phyloP scores from a whole-genome alignment of 2,888 invertebrate genomes.

The Bhutanitis thaidina region DNA sequence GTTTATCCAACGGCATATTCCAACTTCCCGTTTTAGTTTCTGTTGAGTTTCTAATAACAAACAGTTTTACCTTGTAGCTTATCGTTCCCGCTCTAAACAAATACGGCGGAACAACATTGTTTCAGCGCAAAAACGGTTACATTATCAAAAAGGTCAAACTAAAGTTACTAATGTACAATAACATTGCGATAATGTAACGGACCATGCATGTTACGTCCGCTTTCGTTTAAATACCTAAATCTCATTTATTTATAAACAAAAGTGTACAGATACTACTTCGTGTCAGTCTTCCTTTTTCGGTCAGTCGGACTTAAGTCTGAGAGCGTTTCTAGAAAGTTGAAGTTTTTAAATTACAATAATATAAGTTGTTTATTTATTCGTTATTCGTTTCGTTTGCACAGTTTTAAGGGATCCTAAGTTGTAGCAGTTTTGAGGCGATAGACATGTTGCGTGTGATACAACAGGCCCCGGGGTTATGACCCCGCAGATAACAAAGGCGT shows the following conservation, averaged over 20 bases:
- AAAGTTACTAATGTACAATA: neutral
- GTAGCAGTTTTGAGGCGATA: too few species aligned
- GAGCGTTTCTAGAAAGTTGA: too few species aligned
- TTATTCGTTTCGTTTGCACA: too few species aligned
- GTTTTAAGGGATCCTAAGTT: too few species aligned
- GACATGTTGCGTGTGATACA: too few species aligned
- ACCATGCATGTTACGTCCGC: conserved; percentile 14
- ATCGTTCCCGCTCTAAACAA: conserved; percentile 4
- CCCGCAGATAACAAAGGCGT: conserved; percentile 36
- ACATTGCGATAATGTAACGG: neutral
- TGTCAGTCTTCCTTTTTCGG: too few species aligned
- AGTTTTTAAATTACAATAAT: too few species aligned
- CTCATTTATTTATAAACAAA: neutral
- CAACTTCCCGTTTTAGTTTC: neutral
- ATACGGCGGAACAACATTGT: conserved; percentile 4
- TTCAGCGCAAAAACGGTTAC: neutral
- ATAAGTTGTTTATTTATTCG: too few species aligned
- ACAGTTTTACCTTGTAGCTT: conserved; percentile 4
- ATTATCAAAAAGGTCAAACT: conserved; percentile 10
- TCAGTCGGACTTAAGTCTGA: too few species aligned
- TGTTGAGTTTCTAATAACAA: neutral
- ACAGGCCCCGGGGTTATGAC: conserved; percentile 45
- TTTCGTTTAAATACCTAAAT: conserved; percentile 5
- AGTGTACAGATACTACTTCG: too few species aligned
- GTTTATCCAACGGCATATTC: neutral